These are phyloP conservation scores for Papilio glaucus DNA, from an alignment of 1,140 invertebrate species.

Conservation along the genomic window DNA sequence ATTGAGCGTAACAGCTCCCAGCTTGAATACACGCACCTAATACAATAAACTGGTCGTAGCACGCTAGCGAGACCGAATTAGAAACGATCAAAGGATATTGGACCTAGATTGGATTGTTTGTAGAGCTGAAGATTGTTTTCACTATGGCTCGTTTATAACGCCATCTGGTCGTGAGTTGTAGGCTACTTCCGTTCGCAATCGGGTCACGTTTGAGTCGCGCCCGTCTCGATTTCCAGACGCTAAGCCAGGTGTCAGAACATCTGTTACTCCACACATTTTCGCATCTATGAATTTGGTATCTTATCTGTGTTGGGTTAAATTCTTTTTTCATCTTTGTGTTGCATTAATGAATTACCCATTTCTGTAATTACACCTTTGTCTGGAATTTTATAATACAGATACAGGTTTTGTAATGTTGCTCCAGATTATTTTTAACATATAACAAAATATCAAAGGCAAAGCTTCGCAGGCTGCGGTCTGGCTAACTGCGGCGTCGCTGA, in stretches of 20 bases:
- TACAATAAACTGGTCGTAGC: conserved; percentile 18
- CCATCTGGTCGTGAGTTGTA: conserved; percentile 1
- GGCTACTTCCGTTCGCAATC: conserved; percentile 15
- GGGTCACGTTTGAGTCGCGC: conserved; percentile 21
- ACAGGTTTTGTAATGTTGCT: conserved; percentile 8
- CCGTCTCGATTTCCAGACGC: conserved; percentile 8
- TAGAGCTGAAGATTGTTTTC: conserved; percentile 9
- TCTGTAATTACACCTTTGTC: no score
- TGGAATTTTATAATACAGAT: no score
- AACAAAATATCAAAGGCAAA: background rate
- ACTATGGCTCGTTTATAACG: background rate
- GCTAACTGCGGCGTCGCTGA: conserved; percentile 15
- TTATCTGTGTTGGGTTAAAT: background rate
- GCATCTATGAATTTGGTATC: background rate
- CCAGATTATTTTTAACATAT: conserved; percentile 1
- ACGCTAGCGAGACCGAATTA: background rate
- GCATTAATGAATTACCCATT: no score
- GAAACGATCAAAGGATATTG: conserved; percentile 29
- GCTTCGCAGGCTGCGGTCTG: conserved; percentile 10
- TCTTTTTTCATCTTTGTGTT: background rate
- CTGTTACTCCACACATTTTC: background rate
- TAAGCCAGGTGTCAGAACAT: conserved; percentile 10
- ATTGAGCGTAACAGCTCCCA: background rate
- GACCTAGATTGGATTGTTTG: conserved; percentile 26
- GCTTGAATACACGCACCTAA: background rate